Conservation (phyloP, 1,140 invertebrate species). For the Hydropsyche tenuis region DNA sequence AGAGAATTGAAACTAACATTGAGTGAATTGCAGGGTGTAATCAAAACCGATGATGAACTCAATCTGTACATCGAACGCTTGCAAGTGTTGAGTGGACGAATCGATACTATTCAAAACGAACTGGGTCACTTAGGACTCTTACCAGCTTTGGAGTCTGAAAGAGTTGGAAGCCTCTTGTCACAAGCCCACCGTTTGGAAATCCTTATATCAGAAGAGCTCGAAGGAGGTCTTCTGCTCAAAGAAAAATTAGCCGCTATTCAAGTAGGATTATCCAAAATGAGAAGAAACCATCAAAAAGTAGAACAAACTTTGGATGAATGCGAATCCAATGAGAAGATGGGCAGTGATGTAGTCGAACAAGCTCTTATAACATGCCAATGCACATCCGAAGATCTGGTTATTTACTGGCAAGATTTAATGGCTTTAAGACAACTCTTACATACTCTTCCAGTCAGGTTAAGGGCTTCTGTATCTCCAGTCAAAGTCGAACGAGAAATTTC, state of each 20-base stretch:
- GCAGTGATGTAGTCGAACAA: constrained; percentile 73
- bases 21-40: constrained; percentile 74
- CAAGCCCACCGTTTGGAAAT: constrained; percentile 72
- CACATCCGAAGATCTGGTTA: constrained; percentile 69
- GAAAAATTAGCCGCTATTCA: constrained; percentile 75
- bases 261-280: constrained; percentile 69
- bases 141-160: constrained; percentile 75
- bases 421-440: constrained; percentile 74
- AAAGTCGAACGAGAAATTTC: constrained; percentile 77
- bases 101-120: constrained; percentile 78
- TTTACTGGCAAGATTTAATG: constrained; percentile 79
- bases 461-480: constrained; percentile 75
- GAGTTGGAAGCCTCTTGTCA: constrained; percentile 72
- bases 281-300: constrained; percentile 71
- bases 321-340: constrained; percentile 71
- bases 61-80: constrained; percentile 79
- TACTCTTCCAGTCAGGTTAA: constrained; percentile 73
- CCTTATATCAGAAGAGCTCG: constrained; percentile 75
- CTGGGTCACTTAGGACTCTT: constrained; percentile 75
- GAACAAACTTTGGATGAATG: constrained; percentile 71
- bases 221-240: constrained; percentile 71
- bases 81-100: constrained; percentile 75
- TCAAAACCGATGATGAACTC: constrained; percentile 82
- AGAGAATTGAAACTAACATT: constrained; percentile 71
- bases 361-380: constrained; percentile 71